Evolutionary conservation across 2,113 vertebrate species (phyloP), one percentile per base, ranked within the genome.

Genomic region (Mohoua ochrocephala): DNA sequence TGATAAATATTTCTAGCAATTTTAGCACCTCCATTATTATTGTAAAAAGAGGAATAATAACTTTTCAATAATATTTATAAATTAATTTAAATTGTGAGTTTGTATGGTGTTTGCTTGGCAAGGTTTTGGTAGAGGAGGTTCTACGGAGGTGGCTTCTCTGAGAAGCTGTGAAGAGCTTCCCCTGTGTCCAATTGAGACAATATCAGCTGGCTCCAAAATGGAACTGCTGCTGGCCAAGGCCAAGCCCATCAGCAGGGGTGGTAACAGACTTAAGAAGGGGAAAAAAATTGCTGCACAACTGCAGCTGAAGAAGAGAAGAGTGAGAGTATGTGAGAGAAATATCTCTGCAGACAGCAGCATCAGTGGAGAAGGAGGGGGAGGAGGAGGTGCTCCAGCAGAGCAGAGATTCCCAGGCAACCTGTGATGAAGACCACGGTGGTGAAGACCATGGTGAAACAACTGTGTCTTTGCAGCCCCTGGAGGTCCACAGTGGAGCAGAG

Each of bases 391-490:
- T 75, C 26, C 9, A 24, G 24, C 35, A 56, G 52, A 42, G 20
- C 30, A 42, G 20, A 41, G 30, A 35, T 35, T 47, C 2, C 26
- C 44, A 24, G 17, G 35, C 24, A 67, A 28, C 11, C 13, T 28
- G 5, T 56, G 42, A 28, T 49, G 30, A n/a, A 56, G 30, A 65
- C 35, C 27, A 67, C 0, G 0, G 10, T 67, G n/a, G 11, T 57
- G 63, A 57, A 57, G 52, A 57, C n/a, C 8, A 11, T 49, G n/a
- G 27, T 56, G 63, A 27, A 37, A 20, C 52, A 31, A 37, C 2
- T 4, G 4, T 27, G 41, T 31, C 22, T n/a, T 26, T 39, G 52
- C 8, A 39, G 17, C 6, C 52, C 22, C 27, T 21, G 61, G 33
- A 54, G 4, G 33, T 45, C 61, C 15, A 35, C 33, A 45, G 26